Percentiles rank a stretch among this genome's conserved stretches.
Conservation (phyloP, 1,140 invertebrate species). For the Streblospio benedicti region DNA sequence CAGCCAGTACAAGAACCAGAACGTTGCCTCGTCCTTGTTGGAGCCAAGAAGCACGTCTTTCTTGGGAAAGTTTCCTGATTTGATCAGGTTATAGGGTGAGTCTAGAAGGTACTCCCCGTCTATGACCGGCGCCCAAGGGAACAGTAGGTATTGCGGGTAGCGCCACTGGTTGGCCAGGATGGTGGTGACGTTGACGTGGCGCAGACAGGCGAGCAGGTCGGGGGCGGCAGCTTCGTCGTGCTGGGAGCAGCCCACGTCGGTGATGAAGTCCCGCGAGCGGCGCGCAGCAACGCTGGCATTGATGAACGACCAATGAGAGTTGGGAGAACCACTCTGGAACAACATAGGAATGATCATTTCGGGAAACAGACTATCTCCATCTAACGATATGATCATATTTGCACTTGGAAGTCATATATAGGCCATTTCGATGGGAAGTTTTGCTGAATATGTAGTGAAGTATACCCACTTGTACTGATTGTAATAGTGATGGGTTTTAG, state of each 20-base stretch:
- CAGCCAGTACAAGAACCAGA: conserved; percentile 81
- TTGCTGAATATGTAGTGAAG: too few species aligned
- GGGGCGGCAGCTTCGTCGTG: conserved; percentile 56
- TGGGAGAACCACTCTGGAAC: conserved; percentile 37
- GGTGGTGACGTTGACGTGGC: conserved; percentile 58
- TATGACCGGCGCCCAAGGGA: conserved; percentile 78
- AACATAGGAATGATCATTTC: too few species aligned
- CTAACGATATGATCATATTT: too few species aligned
- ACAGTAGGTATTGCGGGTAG: conserved; percentile 55
- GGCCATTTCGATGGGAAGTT: too few species aligned
- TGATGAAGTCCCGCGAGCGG: neutral
- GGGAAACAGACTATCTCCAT: too few species aligned
- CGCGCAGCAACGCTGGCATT: conserved; percentile 16
- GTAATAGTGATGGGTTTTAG: too few species aligned
- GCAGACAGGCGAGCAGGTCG: conserved; percentile 68
- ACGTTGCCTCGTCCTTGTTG: conserved; percentile 82
- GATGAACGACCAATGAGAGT: conserved; percentile 34
- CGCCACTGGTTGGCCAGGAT: conserved; percentile 77
- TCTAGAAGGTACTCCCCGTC: conserved; percentile 83
- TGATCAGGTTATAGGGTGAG: too few species aligned
- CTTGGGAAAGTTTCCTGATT: conserved; percentile 65
- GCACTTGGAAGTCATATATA: too few species aligned
- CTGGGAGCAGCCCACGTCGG: conserved; percentile 1
- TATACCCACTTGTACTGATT: too few species aligned
- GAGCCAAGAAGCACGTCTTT: conserved; percentile 91